Base-by-base conservation (phyloP, 2,113 vertebrate species). In the Myotis lucifugus region DNA sequence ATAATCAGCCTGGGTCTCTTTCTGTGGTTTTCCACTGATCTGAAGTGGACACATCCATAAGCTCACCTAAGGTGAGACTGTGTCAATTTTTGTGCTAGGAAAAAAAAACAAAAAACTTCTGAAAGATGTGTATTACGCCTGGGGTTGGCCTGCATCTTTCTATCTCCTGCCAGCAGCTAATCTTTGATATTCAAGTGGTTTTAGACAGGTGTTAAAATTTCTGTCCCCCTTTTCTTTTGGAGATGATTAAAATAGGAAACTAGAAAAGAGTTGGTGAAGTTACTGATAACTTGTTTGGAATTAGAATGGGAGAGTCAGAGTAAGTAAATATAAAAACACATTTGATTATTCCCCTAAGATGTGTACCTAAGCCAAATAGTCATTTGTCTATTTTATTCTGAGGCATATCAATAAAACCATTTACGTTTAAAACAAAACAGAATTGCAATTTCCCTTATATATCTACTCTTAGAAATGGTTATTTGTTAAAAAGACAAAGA, bases 141-240 rank as follows among this genome's bases (percentile, higher is more conserved):
- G 3, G 21, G 40, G 64, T 90, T 12, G 81, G 66, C 11, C 59
- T 91, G 12, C 6, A 85, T 74, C 32, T 66, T 77, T 72, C 66
- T 19, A 1, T 92, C 29, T 92, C 8, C 87, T 88, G 59, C 11
- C 25, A 73, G 46, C 2, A 73, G 52, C 73, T 89, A 48, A 79
- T 72, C 94, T 95, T 96, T 94, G 56, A 89, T 82, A 21, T 70
- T 85, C 40, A 70, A 93, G 18, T 70, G n/a, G 13, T 91, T 94
- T 94, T 91, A 67, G 34, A 86, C n/a, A 72, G 9, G 48, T 90
- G 6, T 72, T 48, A 93, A 89, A 10, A 70, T 76, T 70, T 1
- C 12, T 29, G 37, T 29, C 19, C 5, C 48, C 1, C 2, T 48
- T 64, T 59, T 67, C 25, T 78, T 40, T 76, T 52, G n/a, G 21